Conservation (phyloP, 2,888 invertebrate species). For the Zootermopsis nevadensis region DNA sequence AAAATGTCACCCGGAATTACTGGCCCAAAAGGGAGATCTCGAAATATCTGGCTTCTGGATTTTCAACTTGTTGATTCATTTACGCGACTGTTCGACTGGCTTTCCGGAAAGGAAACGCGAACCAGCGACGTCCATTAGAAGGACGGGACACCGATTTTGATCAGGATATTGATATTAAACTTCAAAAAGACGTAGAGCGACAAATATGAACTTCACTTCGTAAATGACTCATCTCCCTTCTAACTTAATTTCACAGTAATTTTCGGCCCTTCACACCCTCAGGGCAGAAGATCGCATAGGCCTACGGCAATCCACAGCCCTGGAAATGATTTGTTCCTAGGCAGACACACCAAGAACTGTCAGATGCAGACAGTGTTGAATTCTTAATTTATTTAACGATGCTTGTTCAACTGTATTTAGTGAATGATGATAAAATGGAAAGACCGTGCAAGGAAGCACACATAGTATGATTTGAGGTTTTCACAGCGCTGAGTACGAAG, state of each 20-base stretch:
- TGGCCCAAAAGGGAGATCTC: too few species aligned
- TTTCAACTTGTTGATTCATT: background rate
- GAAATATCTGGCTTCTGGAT: background rate
- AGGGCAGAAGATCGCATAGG: background rate
- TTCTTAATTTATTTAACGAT: too few species aligned
- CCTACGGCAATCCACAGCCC: background rate
- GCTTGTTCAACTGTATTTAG: too few species aligned
- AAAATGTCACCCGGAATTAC: too few species aligned
- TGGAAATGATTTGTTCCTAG: too few species aligned
- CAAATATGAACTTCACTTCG: background rate
- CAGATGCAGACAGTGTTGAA: too few species aligned
- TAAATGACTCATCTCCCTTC: background rate
- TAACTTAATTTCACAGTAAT: constrained; percentile 2
- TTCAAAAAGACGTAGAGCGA: background rate
- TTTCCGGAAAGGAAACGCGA: background rate
- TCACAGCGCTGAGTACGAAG: too few species aligned
- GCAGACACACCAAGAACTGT: too few species aligned
- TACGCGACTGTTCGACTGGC: background rate
- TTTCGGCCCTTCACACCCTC: background rate
- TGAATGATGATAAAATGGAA: too few species aligned
- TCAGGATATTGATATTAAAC: background rate
- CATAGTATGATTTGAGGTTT: too few species aligned
- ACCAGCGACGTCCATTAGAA: background rate
- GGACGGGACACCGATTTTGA: background rate
- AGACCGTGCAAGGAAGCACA: too few species aligned